A percentile compares a stretch with the other conserved stretches of the same genome.
Evolutionary conservation across 2,888 invertebrate genomes (phyloP).

Genomic region (Noctua janthe): DNA sequence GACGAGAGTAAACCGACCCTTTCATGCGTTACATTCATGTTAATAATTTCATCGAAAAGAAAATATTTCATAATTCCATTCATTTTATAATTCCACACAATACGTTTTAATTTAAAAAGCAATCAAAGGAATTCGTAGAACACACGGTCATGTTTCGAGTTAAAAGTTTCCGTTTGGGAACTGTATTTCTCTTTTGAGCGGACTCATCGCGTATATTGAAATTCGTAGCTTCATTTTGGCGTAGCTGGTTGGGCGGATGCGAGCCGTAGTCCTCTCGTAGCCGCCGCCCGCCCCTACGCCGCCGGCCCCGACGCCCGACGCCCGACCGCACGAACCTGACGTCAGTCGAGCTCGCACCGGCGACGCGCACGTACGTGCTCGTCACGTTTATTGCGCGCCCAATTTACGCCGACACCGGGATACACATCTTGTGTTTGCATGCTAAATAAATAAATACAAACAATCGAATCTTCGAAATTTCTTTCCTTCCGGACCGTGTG

Average conservation of each 20-base stretch:
- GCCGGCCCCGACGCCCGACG: constrained; percentile 71
- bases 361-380: constrained; percentile 71
- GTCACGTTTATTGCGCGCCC: constrained; percentile 48
- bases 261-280: constrained; percentile 82
- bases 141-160: constrained; percentile 61
- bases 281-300: constrained; percentile 75
- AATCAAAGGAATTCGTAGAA: constrained; percentile 34
- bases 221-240: constrained; percentile 82
- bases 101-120: constrained; percentile 36
- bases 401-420: constrained; percentile 73
- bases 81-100: constrained; percentile 1
- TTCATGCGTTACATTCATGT: background rate
- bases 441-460: constrained; percentile 65
- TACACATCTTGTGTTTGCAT: constrained; percentile 67
- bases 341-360: constrained; percentile 83
- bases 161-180: constrained; percentile 67
- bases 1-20: background rate
- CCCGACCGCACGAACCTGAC: constrained; percentile 73
- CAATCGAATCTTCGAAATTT: constrained; percentile 45
- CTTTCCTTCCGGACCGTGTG: constrained; percentile 45
- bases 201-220: constrained; percentile 74
- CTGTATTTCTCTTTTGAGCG: constrained; percentile 71
- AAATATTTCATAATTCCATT: background rate
- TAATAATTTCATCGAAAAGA: background rate
- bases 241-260: constrained; percentile 86